Percentiles rank a stretch among this genome's conserved stretches.
These are phyloP conservation scores for Mesochorus sp. DNA, from an alignment of 2,888 invertebrate species.

Conservation along the genomic window DNA sequence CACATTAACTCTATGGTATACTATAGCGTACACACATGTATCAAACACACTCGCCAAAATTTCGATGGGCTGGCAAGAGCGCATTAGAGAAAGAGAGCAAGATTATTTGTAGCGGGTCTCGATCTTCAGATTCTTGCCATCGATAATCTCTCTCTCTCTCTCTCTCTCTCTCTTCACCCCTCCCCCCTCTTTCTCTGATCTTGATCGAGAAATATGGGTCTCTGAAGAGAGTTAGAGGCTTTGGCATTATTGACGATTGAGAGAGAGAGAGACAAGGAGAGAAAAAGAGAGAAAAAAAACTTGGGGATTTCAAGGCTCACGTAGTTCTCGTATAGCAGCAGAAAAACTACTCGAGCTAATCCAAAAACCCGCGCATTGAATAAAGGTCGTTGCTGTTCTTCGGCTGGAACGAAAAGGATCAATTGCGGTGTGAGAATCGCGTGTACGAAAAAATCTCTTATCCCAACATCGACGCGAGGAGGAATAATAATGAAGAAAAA, in stretches of 20 bases:
- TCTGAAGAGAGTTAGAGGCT: slow-evolving; percentile 69
- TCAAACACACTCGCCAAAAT: not conserved
- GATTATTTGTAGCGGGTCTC: not conserved
- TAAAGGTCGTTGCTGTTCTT: slow-evolving; percentile 32
- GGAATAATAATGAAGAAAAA: slow-evolving; percentile 42
- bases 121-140: slow-evolving; percentile 51
- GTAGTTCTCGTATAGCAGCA: slow-evolving; percentile 12
- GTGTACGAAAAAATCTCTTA: slow-evolving; percentile 23
- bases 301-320: slow-evolving; percentile 13
- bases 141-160: slow-evolving; percentile 41
- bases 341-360: slow-evolving; percentile 51
- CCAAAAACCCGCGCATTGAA: slow-evolving; percentile 47
- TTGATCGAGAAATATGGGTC: slow-evolving; percentile 41
- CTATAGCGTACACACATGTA: slow-evolving; percentile 3
- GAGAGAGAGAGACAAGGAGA: slow-evolving; percentile 3
- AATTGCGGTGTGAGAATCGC: slow-evolving; percentile 8
- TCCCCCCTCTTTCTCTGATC: not conserved
- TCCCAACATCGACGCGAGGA: slow-evolving; percentile 14
- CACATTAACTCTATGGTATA: slow-evolving; percentile 46
- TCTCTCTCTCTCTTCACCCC: not conserved
- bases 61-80: slow-evolving; percentile 22
- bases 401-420: slow-evolving; percentile 33
- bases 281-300: slow-evolving; percentile 30
- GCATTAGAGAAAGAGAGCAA: not conserved
- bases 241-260: slow-evolving; percentile 62